phyloP scores from a whole-genome alignment of 2,113 vertebrate species.

The Peromyscus maniculatus region DNA sequence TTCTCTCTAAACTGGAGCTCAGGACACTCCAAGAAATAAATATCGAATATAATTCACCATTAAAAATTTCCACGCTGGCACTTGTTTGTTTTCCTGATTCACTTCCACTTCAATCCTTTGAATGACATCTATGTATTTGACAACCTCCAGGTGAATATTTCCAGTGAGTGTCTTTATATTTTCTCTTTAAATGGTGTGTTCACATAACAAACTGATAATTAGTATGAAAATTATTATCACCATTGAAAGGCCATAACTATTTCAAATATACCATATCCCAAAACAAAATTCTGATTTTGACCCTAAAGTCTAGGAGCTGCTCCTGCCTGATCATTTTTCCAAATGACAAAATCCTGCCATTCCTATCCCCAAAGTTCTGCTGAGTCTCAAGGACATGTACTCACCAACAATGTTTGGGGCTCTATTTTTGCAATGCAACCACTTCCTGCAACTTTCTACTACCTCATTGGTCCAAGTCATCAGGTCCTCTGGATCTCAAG shows the following conservation, averaged over 20 bases:
- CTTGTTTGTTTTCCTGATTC: constrained; percentile 4
- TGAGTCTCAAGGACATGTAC: neutral
- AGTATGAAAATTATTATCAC: neutral
- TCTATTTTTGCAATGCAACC: neutral
- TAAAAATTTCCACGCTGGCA: neutral
- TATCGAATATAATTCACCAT: neutral
- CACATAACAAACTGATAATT: neutral
- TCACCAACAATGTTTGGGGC: neutral
- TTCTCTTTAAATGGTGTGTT: neutral
- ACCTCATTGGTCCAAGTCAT: neutral
- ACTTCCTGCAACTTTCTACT: neutral
- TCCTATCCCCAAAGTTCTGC: neutral
- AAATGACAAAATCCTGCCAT: neutral
- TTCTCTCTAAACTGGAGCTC: neutral
- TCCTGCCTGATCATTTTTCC: neutral
- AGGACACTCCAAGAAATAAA: neutral
- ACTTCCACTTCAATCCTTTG: neutral
- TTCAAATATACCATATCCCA: neutral
- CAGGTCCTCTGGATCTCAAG: too few species aligned
- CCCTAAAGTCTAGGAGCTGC: neutral
- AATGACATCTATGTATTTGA: neutral
- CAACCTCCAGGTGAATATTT: neutral
- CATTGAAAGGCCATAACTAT: neutral
- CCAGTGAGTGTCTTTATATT: neutral
- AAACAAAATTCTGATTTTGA: neutral